Base-by-base conservation (phyloP, 2,113 vertebrate species). In the Mirza zaza region DNA sequence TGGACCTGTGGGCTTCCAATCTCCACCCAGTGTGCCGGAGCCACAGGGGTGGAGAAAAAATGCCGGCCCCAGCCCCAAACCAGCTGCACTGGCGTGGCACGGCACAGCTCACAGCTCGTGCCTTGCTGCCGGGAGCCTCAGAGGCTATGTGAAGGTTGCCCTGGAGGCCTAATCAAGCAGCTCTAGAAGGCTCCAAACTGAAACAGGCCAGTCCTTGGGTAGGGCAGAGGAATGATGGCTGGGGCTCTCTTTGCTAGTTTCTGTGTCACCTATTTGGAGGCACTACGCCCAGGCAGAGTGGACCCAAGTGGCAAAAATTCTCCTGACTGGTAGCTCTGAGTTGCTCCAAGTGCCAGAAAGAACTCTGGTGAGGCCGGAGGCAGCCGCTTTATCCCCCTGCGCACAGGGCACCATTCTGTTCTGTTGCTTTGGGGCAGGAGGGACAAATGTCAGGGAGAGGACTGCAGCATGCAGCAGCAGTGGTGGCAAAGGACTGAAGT, bases 201-300 rank as follows among this genome's bases (percentile, higher is more conserved):
- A 90, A 96, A 27, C 87, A 94, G 95, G 95, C 87, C 95, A 87
- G 94, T 32, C 63, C 81, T n/a, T 8, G 75, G 80, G 91, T 2
- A 88, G 91, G 82, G 61, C 39, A 17, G 63, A 63, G 34, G 29
- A 27, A 67, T 5, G n/a, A 45, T 18, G 67, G n/a, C 65, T 63
- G 45, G 50, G 63, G 77, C 88, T 70, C 68, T 70, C 71, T 91
- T 34, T 21, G 67, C 73, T 59, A 25, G 68, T 76, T 94, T 95
- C 87, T 92, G 61, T 94, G 94, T 91, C 96, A 96, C 50, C 80
- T 79, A 90, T 73, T 67, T 85, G 90, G 68, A 90, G 61, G 71
- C 11, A 34, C 52, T 1, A 32, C 55, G 90, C 20, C 55, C 42
- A n/a, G 29, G 77, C 32, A 70, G 48, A 1, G 36, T 27, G n/a